Conservation (phyloP, 1,140 invertebrate genomes). For the Arctopsyche grandis region DNA sequence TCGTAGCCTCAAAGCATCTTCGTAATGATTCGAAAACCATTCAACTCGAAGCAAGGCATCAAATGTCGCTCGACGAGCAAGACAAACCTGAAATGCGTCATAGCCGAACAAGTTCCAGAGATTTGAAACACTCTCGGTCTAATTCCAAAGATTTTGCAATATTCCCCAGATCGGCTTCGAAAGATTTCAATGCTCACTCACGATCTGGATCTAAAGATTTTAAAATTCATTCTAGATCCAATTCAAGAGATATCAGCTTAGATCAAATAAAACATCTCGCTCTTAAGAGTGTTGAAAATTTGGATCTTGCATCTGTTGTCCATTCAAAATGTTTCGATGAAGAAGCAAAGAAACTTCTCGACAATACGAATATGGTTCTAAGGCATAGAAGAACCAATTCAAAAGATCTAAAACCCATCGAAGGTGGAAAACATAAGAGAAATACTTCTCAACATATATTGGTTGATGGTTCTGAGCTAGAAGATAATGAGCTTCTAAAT, state of each 20-base stretch:
- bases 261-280: constrained; percentile 63
- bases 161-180: constrained; percentile 57
- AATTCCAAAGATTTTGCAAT: constrained; percentile 57
- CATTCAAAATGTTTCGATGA: constrained; percentile 60
- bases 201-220: constrained; percentile 60
- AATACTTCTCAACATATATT: constrained; percentile 64
- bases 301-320: constrained; percentile 61
- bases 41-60: constrained; percentile 67
- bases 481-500: constrained; percentile 60
- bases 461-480: constrained; percentile 55
- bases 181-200: constrained; percentile 58
- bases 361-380: constrained; percentile 63
- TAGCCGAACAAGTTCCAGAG: constrained; percentile 61
- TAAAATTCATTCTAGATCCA: constrained; percentile 60
- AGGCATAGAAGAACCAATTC: constrained; percentile 69
- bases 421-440: constrained; percentile 59
- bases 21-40: constrained; percentile 71
- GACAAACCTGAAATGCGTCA: constrained; percentile 57
- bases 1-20: constrained; percentile 68
- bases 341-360: constrained; percentile 64
- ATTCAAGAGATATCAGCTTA: constrained; percentile 61
- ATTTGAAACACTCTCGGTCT: constrained; percentile 56
- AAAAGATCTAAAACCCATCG: constrained; percentile 63
- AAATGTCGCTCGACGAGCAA: constrained; percentile 59
- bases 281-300: constrained; percentile 64